A percentile compares a stretch with the other conserved stretches of the same genome.
Conservation (phyloP, 2,888 invertebrate species). For the Lasioglossum calceatum region DNA sequence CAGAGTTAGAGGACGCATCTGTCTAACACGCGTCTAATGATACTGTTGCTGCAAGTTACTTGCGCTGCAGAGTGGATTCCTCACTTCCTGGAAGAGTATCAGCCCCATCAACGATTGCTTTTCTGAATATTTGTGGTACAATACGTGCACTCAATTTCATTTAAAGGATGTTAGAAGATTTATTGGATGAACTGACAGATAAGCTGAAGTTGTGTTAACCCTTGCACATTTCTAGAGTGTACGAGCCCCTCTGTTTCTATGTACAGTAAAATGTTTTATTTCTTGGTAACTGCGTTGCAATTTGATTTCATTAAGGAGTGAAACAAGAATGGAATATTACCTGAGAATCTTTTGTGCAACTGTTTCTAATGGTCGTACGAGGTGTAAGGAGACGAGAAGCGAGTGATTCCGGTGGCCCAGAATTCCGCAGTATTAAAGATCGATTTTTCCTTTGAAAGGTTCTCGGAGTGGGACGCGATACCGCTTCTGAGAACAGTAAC, state of each 20-base stretch:
- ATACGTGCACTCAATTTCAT: background rate
- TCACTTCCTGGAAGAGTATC: background rate
- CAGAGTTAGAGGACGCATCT: conserved; percentile 8
- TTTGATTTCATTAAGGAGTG: background rate
- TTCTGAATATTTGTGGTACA: background rate
- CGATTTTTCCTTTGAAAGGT: background rate
- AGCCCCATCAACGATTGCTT: background rate
- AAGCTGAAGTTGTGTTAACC: background rate
- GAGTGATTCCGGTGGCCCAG: background rate
- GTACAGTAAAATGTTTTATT: background rate
- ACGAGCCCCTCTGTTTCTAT: background rate
- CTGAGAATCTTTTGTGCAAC: background rate
- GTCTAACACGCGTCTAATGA: conserved; percentile 23
- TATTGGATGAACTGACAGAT: background rate
- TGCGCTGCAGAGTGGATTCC: background rate
- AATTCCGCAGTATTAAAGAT: background rate
- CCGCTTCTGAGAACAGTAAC: background rate
- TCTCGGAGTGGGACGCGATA: background rate
- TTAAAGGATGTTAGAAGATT: background rate
- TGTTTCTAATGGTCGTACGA: background rate
- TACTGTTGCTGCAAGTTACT: background rate
- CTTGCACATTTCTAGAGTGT: background rate
- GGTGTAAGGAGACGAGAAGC: background rate
- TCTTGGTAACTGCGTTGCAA: background rate
- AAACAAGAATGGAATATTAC: background rate